phyloP scores from a whole-genome alignment of 2,113 vertebrate species.

The Thunnus thynnus region DNA sequence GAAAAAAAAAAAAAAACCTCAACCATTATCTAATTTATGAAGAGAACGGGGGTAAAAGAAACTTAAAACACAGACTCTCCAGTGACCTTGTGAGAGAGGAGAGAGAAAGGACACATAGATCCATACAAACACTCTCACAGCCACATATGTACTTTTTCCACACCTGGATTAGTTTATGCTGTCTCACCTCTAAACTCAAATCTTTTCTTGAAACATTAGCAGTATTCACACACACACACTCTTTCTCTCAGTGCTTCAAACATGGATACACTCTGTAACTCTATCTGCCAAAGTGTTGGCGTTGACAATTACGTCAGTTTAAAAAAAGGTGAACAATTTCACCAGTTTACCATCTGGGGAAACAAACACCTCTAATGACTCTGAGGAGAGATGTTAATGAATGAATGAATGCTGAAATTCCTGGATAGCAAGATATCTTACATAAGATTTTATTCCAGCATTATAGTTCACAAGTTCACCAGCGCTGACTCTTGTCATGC shows the following conservation, averaged over 20 bases:
- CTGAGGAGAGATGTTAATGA: not conserved
- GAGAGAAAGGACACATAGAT: slow-evolving; percentile 10
- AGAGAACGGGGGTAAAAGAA: not conserved
- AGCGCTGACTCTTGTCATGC: slow-evolving; percentile 1
- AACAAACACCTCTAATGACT: slow-evolving; percentile 40
- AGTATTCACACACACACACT: slow-evolving; percentile 30
- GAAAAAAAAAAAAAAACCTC: slow-evolving; percentile 1
- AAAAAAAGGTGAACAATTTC: slow-evolving; percentile 30
- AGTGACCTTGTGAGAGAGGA: slow-evolving; percentile 47
- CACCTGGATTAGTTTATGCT: slow-evolving; percentile 76
- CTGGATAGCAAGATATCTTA: slow-evolving; percentile 12
- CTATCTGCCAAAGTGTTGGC: slow-evolving; percentile 19
- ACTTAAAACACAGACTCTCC: slow-evolving; percentile 17
- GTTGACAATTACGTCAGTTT: slow-evolving; percentile 46
- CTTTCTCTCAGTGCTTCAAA: slow-evolving; percentile 18
- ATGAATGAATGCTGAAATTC: not conserved
- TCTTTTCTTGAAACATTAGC: slow-evolving; percentile 47
- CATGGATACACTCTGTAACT: slow-evolving; percentile 46
- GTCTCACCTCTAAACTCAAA: slow-evolving; percentile 49
- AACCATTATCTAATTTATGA: slow-evolving; percentile 48
- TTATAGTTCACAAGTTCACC: slow-evolving; percentile 26
- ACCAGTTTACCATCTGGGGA: slow-evolving; percentile 23
- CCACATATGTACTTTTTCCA: slow-evolving; percentile 37
- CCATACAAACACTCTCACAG: slow-evolving; percentile 14
- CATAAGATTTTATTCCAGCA: not conserved